Evolutionary conservation across 2,797 vertebrate genomes (phyloP).

Genomic region (Hemibagrus guttatus): DNA sequence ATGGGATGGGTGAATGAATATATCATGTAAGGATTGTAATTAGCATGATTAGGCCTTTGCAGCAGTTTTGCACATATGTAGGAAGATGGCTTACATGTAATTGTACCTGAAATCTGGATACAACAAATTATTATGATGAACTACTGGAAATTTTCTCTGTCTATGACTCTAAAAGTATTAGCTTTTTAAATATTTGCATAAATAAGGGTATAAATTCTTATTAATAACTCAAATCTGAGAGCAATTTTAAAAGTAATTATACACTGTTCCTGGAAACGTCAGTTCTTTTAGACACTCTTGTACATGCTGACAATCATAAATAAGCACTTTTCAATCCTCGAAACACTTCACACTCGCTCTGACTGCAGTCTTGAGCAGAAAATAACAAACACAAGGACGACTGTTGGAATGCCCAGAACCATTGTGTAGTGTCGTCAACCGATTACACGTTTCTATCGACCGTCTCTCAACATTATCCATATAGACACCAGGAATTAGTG

Average conservation of each 20-base stretch:
- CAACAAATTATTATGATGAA: background rate
- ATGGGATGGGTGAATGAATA: background rate
- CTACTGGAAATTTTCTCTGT: background rate
- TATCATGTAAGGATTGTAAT: background rate
- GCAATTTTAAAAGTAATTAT: background rate
- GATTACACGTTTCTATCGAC: constrained; percentile 28
- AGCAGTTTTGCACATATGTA: background rate
- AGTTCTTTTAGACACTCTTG: background rate
- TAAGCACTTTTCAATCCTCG: background rate
- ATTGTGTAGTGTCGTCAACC: constrained; percentile 11
- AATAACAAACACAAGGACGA: background rate
- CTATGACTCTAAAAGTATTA: background rate
- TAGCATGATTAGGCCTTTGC: background rate
- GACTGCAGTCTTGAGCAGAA: background rate
- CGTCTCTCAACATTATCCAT: constrained; percentile 22
- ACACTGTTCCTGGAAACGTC: background rate
- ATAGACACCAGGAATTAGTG: constrained; percentile 38
- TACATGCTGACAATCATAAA: background rate
- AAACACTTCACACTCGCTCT: background rate
- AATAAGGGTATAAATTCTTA: background rate
- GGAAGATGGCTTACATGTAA: background rate
- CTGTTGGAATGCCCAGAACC: background rate
- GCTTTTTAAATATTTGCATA: background rate
- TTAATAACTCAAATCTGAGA: background rate
- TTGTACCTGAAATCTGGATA: background rate